Percentiles rank a stretch among this genome's conserved stretches.
Evolutionary conservation across 2,113 vertebrate genomes (phyloP).

Genomic region (Laticauda laticaudata): DNA sequence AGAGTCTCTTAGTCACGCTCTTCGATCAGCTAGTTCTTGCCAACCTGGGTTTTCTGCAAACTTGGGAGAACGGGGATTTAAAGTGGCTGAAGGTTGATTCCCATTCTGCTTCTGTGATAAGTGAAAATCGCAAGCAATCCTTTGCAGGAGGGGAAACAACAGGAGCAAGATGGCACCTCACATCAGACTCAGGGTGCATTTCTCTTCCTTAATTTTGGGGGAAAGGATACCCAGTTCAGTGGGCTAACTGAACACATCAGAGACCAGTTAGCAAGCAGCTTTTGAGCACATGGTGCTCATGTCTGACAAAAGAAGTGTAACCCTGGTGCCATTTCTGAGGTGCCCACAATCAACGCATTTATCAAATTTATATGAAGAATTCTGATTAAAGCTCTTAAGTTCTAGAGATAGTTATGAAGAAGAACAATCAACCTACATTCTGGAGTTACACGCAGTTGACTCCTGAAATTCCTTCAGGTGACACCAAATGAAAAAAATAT

Average conservation of each 20-base stretch:
- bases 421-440: neutral
- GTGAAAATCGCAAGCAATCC: too few relatives aligned
- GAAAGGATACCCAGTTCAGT: too few relatives aligned
- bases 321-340: neutral
- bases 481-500: too few relatives aligned
- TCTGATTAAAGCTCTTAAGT: neutral
- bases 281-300: neutral
- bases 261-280: neutral
- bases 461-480: neutral
- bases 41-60: fast-evolving
- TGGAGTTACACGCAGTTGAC: neutral
- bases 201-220: neutral
- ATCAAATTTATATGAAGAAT: neutral
- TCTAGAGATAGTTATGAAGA: neutral
- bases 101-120: neutral
- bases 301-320: neutral
- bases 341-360: neutral
- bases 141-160: neutral
- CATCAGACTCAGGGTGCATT: neutral
- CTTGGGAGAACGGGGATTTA: neutral
- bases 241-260: neutral
- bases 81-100: neutral
- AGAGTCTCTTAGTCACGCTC: neutral
- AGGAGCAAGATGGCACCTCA: neutral
- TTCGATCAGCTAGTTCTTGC: neutral